Evolutionary conservation across 2,888 invertebrate species (phyloP), one percentile per base, ranked within the genome.

Genomic region (Pharmacophagus antenor): DNA sequence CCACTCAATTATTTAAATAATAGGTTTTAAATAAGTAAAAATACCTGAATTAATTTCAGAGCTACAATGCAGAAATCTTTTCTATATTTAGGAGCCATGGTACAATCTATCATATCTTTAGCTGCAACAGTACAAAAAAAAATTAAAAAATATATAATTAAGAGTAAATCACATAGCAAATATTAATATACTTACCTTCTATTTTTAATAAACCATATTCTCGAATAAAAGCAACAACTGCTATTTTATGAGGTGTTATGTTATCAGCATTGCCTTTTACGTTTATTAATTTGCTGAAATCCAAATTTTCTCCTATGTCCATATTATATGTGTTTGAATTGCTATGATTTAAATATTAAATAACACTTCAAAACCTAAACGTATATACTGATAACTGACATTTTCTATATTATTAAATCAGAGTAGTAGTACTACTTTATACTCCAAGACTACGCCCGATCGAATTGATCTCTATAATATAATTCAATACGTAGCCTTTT

Each of bases 41-140:
- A 68, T 85, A 93, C 94, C 92, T 96, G 95, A 66, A 97, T 94
- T 23, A 97, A 84, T 80, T 96, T 95, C 17, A 97, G 86, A 27
- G 96, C 92, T 6, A 95, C 91, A 80, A 96, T 94, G 83, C 96
- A 95, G 79, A 97, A 96, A 74, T 95, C 94, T 68, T 95, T 93
- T 59, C 95, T 91, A 65, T 94, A 92, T 73, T 92, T 92, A 18
- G 94, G 92, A 56, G 91, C 88, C 68, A 92, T 82, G 21, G 82
- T 81, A 65, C 82, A 85, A 63, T 89, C 92, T 64, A 91, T 88
- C 82, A 87, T 84, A 66, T 77, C 87, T 71, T 90, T 92, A 53
- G 88, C 93, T 93, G 74, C 61, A 91, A 60, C 2, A 46, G 22
- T 27, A 22, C 8, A 17, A 17, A 1, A 7, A 4, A 41, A 15